These are phyloP conservation scores for Chymomyza costata DNA, from an alignment of 1,140 invertebrate genomes.

Conservation along the genomic window DNA sequence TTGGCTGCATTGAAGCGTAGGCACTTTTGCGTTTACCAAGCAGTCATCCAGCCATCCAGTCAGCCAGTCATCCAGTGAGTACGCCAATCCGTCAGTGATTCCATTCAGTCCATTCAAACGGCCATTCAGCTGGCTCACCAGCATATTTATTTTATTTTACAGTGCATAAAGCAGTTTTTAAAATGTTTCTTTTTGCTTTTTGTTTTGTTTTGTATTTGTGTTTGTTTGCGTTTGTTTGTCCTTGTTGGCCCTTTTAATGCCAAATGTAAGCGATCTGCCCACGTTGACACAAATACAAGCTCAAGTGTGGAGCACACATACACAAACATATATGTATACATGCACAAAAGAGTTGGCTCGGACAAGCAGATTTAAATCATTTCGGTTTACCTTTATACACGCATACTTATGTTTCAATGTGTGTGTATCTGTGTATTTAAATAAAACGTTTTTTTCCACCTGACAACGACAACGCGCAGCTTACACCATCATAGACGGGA, in stretches of 20 bases:
- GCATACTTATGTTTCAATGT: constrained; percentile 39
- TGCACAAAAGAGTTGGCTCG: constrained; percentile 6
- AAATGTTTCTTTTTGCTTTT: constrained; percentile 38
- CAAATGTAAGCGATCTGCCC: constrained; percentile 68
- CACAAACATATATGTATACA: neutral
- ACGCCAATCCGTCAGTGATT: constrained; percentile 4
- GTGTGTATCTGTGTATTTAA: constrained; percentile 35
- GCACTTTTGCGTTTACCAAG: constrained; percentile 60
- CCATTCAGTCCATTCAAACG: neutral
- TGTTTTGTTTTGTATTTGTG: constrained; percentile 18
- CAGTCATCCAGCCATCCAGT: constrained; percentile 10
- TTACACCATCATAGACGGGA: neutral
- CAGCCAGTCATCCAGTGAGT: constrained; percentile 7
- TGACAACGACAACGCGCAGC: neutral
- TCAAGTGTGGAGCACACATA: constrained; percentile 8
- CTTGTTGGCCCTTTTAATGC: constrained; percentile 57
- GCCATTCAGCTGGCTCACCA: constrained; percentile 19
- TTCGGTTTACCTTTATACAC: constrained; percentile 55
- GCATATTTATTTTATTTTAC: constrained; percentile 60
- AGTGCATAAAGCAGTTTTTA: constrained; percentile 69
- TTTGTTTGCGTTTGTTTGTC: constrained; percentile 12
- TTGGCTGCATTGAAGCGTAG: constrained; percentile 58
- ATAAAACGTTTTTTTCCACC: constrained; percentile 61
- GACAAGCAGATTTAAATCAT: constrained; percentile 69
- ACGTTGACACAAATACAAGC: constrained; percentile 51